These are phyloP conservation scores for Selenia dentaria DNA, from an alignment of 2,888 invertebrate species.

Conservation along the genomic window DNA sequence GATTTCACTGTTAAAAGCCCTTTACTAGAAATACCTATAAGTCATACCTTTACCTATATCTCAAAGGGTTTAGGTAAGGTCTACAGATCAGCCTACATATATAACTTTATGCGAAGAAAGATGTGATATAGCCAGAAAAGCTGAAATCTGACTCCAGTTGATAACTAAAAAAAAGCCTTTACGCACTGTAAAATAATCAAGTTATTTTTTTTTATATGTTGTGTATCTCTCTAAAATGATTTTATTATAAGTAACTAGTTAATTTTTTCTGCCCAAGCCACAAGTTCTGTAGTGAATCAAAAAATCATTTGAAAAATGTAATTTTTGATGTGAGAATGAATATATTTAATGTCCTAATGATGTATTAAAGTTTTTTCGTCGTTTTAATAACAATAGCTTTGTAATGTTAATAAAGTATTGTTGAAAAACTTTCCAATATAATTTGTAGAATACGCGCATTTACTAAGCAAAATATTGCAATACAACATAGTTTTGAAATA, in stretches of 20 bases:
- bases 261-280: constrained; percentile 27
- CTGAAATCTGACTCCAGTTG: too few species aligned
- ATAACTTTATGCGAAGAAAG: too few species aligned
- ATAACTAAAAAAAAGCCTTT: background rate
- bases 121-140: too few species aligned
- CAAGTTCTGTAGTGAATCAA: constrained; percentile 23
- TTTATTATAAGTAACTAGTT: constrained; percentile 11
- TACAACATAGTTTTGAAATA: background rate
- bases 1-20: too few species aligned
- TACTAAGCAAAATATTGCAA: too few species aligned
- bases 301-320: constrained; percentile 6
- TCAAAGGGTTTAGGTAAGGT: too few species aligned
- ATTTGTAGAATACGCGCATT: too few species aligned
- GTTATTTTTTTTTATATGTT: constrained; percentile 1
- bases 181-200: constrained; percentile 15
- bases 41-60: too few species aligned
- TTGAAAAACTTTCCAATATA: too few species aligned
- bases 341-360: background rate
- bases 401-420: background rate
- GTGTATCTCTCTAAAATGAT: constrained; percentile 11
- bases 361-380: background rate
- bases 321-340: background rate
- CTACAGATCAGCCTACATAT: too few species aligned
- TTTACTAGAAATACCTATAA: too few species aligned
- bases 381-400: background rate